Percentiles rank a stretch among this genome's conserved stretches.
phyloP scores from a whole-genome alignment of 2,113 vertebrate species.

The Syngnathus typhle region DNA sequence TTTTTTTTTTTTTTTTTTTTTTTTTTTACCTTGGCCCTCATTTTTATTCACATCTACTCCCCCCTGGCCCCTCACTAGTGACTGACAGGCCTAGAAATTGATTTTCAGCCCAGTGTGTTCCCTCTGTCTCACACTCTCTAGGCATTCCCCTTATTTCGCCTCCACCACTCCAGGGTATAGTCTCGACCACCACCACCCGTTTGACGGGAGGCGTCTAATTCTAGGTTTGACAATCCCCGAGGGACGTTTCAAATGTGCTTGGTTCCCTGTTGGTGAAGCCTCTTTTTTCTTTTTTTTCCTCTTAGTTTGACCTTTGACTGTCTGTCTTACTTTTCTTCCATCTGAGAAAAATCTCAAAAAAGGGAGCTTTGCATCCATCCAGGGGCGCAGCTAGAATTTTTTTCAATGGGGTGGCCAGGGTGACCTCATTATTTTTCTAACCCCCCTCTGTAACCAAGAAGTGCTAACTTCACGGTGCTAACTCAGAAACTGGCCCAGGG shows the following conservation, averaged over 20 bases:
- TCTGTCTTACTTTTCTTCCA: constrained; percentile 1
- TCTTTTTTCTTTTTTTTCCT: constrained; percentile 14
- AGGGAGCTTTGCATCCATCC: constrained; percentile 24
- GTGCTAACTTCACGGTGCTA: too few relatives aligned
- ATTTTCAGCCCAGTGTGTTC: constrained; percentile 65
- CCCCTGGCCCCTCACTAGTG: constrained; percentile 30
- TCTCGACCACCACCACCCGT: constrained; percentile 55
- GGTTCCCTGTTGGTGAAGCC: constrained; percentile 37
- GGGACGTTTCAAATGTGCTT: constrained; percentile 54
- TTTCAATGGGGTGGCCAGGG: too few relatives aligned
- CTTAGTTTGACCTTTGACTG: constrained; percentile 11
- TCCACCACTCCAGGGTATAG: constrained; percentile 64
- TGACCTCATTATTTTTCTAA: too few relatives aligned
- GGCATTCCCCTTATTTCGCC: constrained; percentile 65
- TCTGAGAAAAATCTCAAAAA: constrained; percentile 24
- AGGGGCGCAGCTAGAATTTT: too few relatives aligned
- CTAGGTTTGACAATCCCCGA: constrained; percentile 60
- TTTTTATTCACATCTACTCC: constrained; percentile 29
- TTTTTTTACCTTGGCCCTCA: constrained; percentile 12
- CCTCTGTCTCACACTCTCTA: constrained; percentile 61
- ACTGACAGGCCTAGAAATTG: constrained; percentile 67
- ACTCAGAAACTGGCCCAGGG: too few relatives aligned
- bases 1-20: background rate
- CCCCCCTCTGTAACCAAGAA: too few relatives aligned
- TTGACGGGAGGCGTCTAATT: constrained; percentile 61